These are phyloP conservation scores for Nanorana parkeri DNA, from an alignment of 2,113 vertebrate species.

Conservation along the genomic window DNA sequence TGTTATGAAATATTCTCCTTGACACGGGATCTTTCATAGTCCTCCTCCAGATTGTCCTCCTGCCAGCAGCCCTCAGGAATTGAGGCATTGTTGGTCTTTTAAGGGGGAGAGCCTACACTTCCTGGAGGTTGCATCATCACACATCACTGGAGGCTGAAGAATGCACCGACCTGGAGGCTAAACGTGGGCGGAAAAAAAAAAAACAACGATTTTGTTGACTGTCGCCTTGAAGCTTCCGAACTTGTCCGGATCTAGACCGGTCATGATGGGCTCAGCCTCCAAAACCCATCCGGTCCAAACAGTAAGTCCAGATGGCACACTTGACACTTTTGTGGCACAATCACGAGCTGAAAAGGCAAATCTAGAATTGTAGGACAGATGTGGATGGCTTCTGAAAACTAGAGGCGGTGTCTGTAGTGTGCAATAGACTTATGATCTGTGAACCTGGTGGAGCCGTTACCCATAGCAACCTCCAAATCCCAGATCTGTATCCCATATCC, in stretches of 20 bases:
- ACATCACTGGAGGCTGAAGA: neutral
- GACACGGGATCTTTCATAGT: neutral
- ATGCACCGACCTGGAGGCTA: no score
- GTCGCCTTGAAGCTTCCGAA: neutral
- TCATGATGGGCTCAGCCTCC: neutral
- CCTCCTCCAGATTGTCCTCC: neutral
- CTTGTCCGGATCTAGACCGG: neutral
- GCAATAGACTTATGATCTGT: no score
- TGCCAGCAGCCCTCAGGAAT: neutral
- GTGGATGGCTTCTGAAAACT: neutral
- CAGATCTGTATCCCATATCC: no score
- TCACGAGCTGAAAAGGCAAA: no score
- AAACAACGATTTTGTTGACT: neutral
- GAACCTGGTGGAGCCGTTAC: no score
- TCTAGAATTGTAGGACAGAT: no score
- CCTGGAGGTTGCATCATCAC: neutral
- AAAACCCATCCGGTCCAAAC: no score
- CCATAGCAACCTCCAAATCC: no score
- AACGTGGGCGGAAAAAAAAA: conserved; percentile 5
- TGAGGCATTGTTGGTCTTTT: neutral
- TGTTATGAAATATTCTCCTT: no score
- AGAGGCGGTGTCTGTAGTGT: no score
- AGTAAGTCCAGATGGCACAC: no score
- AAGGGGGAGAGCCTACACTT: neutral
- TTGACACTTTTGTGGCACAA: no score